A percentile compares a stretch with the other conserved stretches of the same genome.
Conservation (phyloP, 1,140 invertebrate species). For the Drosophila sproati region DNA sequence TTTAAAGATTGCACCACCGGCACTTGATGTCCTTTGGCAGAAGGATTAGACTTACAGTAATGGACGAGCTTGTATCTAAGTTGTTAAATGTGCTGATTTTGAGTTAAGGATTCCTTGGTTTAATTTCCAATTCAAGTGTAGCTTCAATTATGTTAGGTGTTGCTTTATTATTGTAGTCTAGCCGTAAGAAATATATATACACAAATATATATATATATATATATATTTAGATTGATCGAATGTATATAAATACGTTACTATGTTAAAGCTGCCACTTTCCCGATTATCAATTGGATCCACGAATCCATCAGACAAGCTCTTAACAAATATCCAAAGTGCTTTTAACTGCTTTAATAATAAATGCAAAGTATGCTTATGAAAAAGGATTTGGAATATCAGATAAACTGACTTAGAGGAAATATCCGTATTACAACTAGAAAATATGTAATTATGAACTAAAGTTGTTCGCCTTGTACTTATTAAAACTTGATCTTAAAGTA, state of each 20-base stretch:
- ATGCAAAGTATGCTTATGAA: constrained; percentile 6
- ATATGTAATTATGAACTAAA: background rate
- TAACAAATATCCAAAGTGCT: background rate
- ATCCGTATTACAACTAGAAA: background rate
- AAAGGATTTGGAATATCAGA: background rate
- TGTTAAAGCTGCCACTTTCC: constrained; percentile 30
- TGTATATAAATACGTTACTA: constrained; percentile 31
- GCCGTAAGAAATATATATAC: constrained; percentile 26
- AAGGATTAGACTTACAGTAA: constrained; percentile 40
- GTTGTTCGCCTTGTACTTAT: constrained; percentile 4
- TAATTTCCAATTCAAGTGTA: constrained; percentile 18
- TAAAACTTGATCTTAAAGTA: background rate
- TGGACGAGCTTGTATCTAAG: constrained; percentile 51
- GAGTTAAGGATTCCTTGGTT: constrained; percentile 23
- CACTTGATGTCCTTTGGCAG: constrained; percentile 40
- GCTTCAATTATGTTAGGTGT: constrained; percentile 62
- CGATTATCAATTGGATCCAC: background rate
- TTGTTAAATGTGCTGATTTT: constrained; percentile 19
- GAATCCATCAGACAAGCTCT: background rate
- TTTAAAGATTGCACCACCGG: constrained; percentile 59
- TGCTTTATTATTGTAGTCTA: constrained; percentile 75
- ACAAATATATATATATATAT: constrained; percentile 17
- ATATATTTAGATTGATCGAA: constrained; percentile 21
- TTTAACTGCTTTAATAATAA: constrained; percentile 8
- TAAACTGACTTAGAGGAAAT: background rate